Percentiles rank a stretch among this genome's conserved stretches.
These are phyloP conservation scores for Hypolimnas misippus DNA, from an alignment of 2,888 invertebrate species.

Conservation along the genomic window DNA sequence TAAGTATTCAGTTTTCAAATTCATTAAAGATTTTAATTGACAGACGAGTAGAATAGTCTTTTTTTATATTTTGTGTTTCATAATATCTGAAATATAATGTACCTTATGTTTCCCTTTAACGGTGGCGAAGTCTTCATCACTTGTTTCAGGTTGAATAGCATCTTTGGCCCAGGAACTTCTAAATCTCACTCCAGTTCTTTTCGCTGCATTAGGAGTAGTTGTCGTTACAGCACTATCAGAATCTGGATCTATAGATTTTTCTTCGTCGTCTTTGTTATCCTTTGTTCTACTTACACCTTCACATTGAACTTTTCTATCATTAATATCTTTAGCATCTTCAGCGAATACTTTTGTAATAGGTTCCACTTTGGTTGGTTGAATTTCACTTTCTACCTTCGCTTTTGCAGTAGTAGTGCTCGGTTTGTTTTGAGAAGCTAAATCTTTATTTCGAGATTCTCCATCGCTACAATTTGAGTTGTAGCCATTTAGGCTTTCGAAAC, in stretches of 20 bases:
- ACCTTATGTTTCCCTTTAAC: conserved; percentile 72
- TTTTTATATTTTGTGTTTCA: neutral
- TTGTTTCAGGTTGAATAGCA: conserved; percentile 60
- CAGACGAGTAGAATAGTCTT: neutral
- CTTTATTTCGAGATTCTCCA: conserved; percentile 59
- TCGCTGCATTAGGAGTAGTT: conserved; percentile 62
- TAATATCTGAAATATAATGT: conserved; percentile 30
- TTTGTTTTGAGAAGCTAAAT: conserved; percentile 36
- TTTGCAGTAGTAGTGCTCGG: conserved; percentile 18
- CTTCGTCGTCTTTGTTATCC: conserved; percentile 60
- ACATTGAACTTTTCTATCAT: conserved; percentile 16
- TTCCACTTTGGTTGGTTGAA: conserved; percentile 9
- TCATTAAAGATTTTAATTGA: conserved; percentile 1
- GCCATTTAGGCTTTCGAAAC: conserved; percentile 93
- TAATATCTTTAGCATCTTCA: conserved; percentile 8
- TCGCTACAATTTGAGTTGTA: conserved; percentile 89
- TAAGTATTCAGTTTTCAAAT: conserved; percentile 35
- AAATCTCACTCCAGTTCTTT: conserved; percentile 71
- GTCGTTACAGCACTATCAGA: conserved; percentile 66
- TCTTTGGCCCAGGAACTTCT: conserved; percentile 70
- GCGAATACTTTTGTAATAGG: conserved; percentile 27
- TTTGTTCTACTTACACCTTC: conserved; percentile 20
- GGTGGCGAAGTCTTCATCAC: conserved; percentile 66
- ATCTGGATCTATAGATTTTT: conserved; percentile 66
- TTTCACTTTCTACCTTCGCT: conserved; percentile 6